phyloP scores from a whole-genome alignment of 2,888 invertebrate species.

The Cephalotes varians region DNA sequence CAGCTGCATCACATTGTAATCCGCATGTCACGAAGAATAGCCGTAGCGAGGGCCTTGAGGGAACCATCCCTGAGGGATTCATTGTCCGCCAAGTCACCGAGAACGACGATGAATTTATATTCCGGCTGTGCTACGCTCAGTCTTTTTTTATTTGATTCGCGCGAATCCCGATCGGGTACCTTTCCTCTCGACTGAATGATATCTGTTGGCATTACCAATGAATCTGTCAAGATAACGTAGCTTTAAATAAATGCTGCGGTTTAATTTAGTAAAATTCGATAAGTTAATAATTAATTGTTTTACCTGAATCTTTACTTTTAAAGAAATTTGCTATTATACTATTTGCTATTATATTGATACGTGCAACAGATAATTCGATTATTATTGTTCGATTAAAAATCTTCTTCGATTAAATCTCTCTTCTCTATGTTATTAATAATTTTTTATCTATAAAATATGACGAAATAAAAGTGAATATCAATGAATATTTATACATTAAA shows the following conservation, averaged over 20 bases:
- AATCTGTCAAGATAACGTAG: conserved; percentile 3
- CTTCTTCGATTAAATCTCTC: too few relatives aligned
- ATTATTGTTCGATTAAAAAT: not conserved
- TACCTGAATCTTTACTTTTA: not conserved
- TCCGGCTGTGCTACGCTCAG: not conserved
- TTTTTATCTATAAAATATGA: not conserved
- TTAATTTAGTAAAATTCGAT: not conserved
- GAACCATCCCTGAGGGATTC: conserved; percentile 3
- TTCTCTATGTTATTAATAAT: not conserved
- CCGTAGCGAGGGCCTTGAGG: conserved; percentile 2
- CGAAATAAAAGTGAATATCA: not conserved
- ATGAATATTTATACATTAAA: not conserved
- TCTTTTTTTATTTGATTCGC: conserved; percentile 27
- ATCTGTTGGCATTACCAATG: not conserved
- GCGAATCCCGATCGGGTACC: conserved; percentile 5
- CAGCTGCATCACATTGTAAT: conserved; percentile 34
- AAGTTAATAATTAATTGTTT: not conserved
- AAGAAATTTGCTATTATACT: too few relatives aligned
- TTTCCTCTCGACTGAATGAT: not conserved
- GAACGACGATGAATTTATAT: conserved; percentile 41
- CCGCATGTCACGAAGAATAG: conserved; percentile 34
- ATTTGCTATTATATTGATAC: too few relatives aligned
- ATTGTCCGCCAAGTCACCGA: conserved; percentile 1
- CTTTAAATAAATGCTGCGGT: not conserved
- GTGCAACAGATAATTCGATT: not conserved